phyloP scores from a whole-genome alignment of 2,113 vertebrate genomes.

The Grammomys surdaster region DNA sequence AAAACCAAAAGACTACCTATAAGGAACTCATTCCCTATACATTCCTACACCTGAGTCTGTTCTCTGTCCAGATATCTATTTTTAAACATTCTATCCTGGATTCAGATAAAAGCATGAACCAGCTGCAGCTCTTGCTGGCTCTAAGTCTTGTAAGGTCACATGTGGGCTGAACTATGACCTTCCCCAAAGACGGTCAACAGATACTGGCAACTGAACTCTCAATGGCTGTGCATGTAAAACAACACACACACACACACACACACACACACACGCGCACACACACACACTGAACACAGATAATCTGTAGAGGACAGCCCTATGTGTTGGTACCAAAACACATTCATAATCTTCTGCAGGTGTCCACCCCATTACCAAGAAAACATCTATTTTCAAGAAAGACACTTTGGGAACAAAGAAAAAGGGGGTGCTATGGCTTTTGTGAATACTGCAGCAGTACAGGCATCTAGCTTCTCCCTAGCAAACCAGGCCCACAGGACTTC shows the following conservation, averaged over 20 bases:
- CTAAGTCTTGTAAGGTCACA: background rate
- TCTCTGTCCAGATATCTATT: background rate
- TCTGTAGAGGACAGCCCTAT: background rate
- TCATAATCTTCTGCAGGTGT: background rate
- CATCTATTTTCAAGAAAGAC: background rate
- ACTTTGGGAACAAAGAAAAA: background rate
- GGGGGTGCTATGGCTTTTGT: background rate
- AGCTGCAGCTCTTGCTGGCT: background rate
- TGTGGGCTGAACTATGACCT: background rate
- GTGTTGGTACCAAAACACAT: background rate
- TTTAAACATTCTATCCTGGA: background rate
- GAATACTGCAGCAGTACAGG: background rate
- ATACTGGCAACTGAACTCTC: background rate
- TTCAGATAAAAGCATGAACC: background rate
- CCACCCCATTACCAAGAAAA: background rate
- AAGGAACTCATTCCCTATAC: background rate
- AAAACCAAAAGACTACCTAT: background rate
- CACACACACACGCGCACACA: background rate
- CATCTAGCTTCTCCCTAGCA: background rate
- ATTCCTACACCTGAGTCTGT: background rate
- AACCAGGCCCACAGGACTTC: background rate
- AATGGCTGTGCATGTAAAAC: background rate
- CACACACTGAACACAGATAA: background rate
- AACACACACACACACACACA: background rate
- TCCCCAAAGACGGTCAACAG: conserved; percentile 9